Conservation (phyloP, 2,888 invertebrate species). For the Ennomos fuscantarius region DNA sequence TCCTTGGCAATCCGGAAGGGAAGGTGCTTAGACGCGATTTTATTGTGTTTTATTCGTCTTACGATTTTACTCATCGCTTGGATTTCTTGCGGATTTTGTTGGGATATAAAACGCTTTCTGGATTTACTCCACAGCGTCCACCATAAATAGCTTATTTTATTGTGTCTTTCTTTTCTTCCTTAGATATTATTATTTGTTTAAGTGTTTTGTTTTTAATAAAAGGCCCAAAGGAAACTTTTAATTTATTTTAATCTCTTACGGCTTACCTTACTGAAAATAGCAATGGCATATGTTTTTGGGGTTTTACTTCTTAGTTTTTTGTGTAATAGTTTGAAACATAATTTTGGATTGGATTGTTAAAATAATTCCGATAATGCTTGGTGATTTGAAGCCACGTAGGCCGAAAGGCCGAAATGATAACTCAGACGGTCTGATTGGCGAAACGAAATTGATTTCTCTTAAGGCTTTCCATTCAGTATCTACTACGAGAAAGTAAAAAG, state of each 20-base stretch:
- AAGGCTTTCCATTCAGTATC: slow-evolving; percentile 30
- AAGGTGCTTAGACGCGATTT: slow-evolving; percentile 19
- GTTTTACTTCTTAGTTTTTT: too few relatives aligned
- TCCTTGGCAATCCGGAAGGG: slow-evolving; percentile 18
- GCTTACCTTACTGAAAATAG: too few relatives aligned
- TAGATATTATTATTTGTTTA: neutral
- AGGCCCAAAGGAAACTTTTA: too few relatives aligned
- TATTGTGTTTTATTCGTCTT: slow-evolving; percentile 14
- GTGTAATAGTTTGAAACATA: too few relatives aligned
- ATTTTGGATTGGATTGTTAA: too few relatives aligned
- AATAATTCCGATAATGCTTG: slow-evolving; percentile 8
- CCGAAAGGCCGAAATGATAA: slow-evolving; percentile 28
- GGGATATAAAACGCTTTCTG: neutral
- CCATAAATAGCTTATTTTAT: too few relatives aligned
- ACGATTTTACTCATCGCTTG: neutral
- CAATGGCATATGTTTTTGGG: too few relatives aligned
- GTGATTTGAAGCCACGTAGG: slow-evolving; percentile 21
- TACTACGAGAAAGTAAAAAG: slow-evolving; percentile 40
- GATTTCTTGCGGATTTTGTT: neutral
- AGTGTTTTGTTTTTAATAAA: neutral
- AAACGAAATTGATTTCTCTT: slow-evolving; percentile 45
- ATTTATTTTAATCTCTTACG: too few relatives aligned
- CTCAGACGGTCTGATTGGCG: slow-evolving; percentile 35
- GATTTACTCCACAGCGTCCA: too few relatives aligned
- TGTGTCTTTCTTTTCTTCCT: too few relatives aligned